Evolutionary conservation across 2,797 vertebrate species (phyloP).

Genomic region (Petrocephalus sullivani): DNA sequence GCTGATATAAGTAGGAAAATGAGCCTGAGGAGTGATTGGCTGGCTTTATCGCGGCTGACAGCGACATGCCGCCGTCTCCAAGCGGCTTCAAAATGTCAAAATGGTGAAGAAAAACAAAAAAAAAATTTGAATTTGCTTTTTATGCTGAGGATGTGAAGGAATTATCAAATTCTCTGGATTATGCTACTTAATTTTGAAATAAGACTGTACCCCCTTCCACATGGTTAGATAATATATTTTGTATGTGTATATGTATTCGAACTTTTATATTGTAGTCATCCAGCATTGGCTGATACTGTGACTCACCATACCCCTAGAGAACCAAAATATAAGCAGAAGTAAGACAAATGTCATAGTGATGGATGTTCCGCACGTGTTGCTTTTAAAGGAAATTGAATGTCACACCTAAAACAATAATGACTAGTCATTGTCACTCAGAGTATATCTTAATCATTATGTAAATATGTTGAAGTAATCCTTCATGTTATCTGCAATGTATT

Average conservation of each 20-base stretch:
- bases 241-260: not conserved
- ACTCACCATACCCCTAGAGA: not conserved
- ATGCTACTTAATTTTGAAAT: not conserved
- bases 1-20: conserved; percentile 22
- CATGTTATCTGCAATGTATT: not conserved
- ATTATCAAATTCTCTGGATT: not conserved
- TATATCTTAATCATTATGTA: not conserved
- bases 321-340: not conserved
- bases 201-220: not conserved
- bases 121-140: not conserved
- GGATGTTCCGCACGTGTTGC: not conserved
- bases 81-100: conserved; percentile 1
- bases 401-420: not conserved
- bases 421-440: not conserved
- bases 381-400: not conserved
- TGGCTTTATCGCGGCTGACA: conserved; percentile 1
- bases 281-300: not conserved
- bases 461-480: not conserved
- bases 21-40: not conserved
- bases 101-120: not conserved
- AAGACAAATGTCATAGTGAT: not conserved
- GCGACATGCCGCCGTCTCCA: not conserved
- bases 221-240: not conserved
- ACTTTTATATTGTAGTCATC: not conserved
- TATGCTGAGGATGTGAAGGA: not conserved